Conservation (phyloP, 1,140 invertebrate genomes). For the Anadara kagoshimensis region DNA sequence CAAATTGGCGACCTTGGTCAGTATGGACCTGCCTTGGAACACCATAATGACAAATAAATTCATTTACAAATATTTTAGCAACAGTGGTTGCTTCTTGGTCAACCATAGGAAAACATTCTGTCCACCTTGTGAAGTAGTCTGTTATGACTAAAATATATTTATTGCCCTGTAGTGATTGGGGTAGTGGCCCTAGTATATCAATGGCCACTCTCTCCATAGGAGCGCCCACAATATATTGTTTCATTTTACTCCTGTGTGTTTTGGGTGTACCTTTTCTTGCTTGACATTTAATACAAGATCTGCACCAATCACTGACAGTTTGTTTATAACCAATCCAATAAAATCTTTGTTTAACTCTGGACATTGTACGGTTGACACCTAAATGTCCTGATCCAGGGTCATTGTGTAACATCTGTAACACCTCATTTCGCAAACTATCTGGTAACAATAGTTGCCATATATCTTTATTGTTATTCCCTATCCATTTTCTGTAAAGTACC, state of each 20-base stretch:
- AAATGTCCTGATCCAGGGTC: conserved; percentile 19
- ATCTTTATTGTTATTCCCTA: not conserved
- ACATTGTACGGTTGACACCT: conserved; percentile 25
- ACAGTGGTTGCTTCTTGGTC: conserved; percentile 10
- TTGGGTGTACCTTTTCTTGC: conserved; percentile 16
- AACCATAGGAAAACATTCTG: not conserved
- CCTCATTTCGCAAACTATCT: not conserved
- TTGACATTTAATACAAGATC: conserved; percentile 22
- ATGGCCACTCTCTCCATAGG: too few species aligned
- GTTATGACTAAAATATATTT: conserved; percentile 18
- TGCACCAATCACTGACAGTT: conserved; percentile 11
- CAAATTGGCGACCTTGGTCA: conserved; percentile 27
- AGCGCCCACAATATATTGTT: conserved; percentile 24
- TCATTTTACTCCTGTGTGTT: not conserved
- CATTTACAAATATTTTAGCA: not conserved
- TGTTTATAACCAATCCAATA: not conserved
- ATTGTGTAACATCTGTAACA: conserved; percentile 17
- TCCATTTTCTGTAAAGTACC: conserved; percentile 9
- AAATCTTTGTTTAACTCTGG: too few species aligned
- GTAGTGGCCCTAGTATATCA: conserved; percentile 12
- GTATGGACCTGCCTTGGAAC: conserved; percentile 18
- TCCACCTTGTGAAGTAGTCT: conserved; percentile 30
- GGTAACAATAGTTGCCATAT: conserved; percentile 9
- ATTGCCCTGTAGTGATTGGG: conserved; percentile 4
- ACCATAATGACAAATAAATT: conserved; percentile 12